phyloP scores from a whole-genome alignment of 2,888 invertebrate genomes.

The Caenorhabditis angaria region DNA sequence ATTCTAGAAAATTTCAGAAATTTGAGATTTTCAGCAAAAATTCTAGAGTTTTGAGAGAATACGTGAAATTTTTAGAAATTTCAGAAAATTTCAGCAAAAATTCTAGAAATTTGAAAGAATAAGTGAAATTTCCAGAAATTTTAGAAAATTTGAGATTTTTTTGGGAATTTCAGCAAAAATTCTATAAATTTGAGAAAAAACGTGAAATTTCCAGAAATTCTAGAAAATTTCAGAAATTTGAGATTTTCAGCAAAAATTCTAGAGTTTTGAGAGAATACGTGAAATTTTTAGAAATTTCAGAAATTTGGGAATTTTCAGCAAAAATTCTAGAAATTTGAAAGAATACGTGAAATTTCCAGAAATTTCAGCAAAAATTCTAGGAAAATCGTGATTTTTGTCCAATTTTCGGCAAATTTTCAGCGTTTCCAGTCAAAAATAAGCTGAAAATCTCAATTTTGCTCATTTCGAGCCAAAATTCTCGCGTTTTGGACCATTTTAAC shows the following conservation, averaged over 20 bases:
- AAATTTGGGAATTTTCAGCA: neutral
- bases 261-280: neutral
- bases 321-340: neutral
- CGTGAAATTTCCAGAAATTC: neutral
- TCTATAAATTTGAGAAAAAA: neutral
- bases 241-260: neutral
- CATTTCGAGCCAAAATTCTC: neutral
- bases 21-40: neutral
- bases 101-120: neutral
- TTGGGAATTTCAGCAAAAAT: neutral
- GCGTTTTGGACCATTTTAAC: neutral
- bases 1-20: neutral
- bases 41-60: neutral
- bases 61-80: neutral
- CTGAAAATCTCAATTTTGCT: neutral
- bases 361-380: no score
- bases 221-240: neutral
- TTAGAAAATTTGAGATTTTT: neutral
- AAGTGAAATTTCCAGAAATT: neutral
- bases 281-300: neutral
- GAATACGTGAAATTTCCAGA: no score
- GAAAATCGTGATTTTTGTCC: no score
- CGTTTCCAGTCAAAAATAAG: neutral
- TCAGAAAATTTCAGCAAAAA: neutral
- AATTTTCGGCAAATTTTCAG: neutral